Percentiles rank a stretch among this genome's conserved stretches.
Conservation (phyloP, 2,113 vertebrate genomes). For the Gasterosteus nipponicus region DNA sequence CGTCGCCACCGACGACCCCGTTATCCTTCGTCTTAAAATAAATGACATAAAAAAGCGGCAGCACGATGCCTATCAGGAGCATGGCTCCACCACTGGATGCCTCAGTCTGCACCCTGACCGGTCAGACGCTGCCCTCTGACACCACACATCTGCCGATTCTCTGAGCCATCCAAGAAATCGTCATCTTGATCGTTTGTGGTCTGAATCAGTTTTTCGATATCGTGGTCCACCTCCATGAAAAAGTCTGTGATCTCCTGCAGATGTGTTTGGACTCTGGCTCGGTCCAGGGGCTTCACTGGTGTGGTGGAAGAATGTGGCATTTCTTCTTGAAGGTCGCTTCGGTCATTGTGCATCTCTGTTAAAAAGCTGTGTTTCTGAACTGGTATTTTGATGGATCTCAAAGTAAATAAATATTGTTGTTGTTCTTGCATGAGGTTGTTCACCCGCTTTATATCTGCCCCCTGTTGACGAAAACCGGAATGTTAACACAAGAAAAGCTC, state of each 20-base stretch:
- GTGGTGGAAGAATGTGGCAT: conserved; percentile 16
- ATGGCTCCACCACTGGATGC: conserved; percentile 97
- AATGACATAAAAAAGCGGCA: conserved; percentile 93
- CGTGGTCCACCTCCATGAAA: conserved; percentile 87
- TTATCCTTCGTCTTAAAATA: conserved; percentile 89
- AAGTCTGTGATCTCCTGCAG: conserved; percentile 78
- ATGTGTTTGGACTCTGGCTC: conserved; percentile 1
- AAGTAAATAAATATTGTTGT: conserved; percentile 90
- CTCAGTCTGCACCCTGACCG: conserved; percentile 85
- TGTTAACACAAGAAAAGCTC: background rate
- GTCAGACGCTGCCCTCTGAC: conserved; percentile 24
- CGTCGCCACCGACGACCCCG: conserved; percentile 28
- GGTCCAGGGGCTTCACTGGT: conserved; percentile 16
- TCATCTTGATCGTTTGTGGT: conserved; percentile 67
- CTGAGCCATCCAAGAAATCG: conserved; percentile 19
- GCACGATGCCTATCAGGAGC: conserved; percentile 90
- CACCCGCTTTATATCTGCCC: conserved; percentile 91
- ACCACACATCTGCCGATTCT: conserved; percentile 24
- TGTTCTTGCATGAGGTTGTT: conserved; percentile 96
- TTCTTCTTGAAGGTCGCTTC: conserved; percentile 30
- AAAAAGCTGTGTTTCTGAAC: conserved; percentile 88
- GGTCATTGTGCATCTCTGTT: conserved; percentile 77
- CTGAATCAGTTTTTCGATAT: conserved; percentile 84
- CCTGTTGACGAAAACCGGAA: conserved; percentile 77
- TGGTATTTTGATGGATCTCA: conserved; percentile 93